Evolutionary conservation across 2,113 vertebrate genomes (phyloP), one percentile per base, ranked within the genome.

Genomic region (Dryoscopus gambensis): DNA sequence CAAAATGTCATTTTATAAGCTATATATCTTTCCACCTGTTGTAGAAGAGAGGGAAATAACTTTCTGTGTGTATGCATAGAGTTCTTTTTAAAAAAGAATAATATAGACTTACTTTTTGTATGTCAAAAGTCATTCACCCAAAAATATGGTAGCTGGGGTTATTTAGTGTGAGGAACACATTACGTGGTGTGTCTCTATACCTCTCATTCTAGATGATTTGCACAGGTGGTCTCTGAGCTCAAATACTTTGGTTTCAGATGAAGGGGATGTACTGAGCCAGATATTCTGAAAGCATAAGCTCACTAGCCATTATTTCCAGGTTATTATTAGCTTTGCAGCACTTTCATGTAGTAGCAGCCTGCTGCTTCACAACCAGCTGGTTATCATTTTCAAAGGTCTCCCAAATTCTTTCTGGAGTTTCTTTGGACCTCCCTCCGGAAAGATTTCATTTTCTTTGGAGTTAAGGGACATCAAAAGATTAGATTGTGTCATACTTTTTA

Each of bases 341-440:
- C 84, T 97, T 96, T 97, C 87, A 90, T 89, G 78, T 79, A 81
- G 93, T 55, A 93, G 85, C 92, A 88, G 85, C 92, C 95, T 90
- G 86, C 96, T 95, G 95, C 67, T 68, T 67, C 91, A 57, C 28
- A 23, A 86, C 74, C 96, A 96, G 90, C 93, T 91, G 90, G 75
- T 96, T 97, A 97, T 96, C 74, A 94, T 94, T 97, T 97, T 97
- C 96, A 97, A 96, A 97, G 95, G 71, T 89, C 85, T 84, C 81
- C 83, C 70, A 96, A 95, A 97, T 97, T 97, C 92, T 97, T 96
- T 77, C 90, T 97, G 95, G 97, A 97, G 57, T 96, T 97, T 94
- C 93, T 96, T 96, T 93, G 91, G 94, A 97, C 92, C 44, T 74
- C 89, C 96, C 90, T 96, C 94, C 5, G 42, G 96, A 97, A 98